Percentiles rank a stretch among this genome's conserved stretches.
These are phyloP conservation scores for Colaptes auratus DNA, from an alignment of 2,113 vertebrate genomes.

Conservation along the genomic window DNA sequence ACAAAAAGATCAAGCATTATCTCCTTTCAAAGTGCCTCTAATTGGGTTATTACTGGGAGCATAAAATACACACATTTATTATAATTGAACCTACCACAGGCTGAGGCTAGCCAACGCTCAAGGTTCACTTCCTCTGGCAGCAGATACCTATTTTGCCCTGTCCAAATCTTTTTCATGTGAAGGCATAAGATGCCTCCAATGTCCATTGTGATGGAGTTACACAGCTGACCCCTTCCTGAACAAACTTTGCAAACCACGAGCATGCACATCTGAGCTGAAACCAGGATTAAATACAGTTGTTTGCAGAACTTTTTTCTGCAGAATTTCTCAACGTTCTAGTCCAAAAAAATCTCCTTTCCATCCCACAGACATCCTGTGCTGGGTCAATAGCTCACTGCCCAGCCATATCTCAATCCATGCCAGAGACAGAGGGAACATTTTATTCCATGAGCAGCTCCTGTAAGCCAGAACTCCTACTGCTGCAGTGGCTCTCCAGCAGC, in stretches of 20 bases:
- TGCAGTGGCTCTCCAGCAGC: background rate
- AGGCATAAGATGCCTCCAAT: background rate
- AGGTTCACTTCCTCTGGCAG: conserved; percentile 8
- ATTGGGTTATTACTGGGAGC: conserved; percentile 32
- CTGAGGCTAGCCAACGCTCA: conserved; percentile 4
- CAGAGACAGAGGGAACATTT: conserved; percentile 34
- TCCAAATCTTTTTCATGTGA: background rate
- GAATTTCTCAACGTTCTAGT: conserved; percentile 10
- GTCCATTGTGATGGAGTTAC: background rate
- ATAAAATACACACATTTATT: conserved; percentile 44
- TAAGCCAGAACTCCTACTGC: background rate
- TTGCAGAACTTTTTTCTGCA: conserved; percentile 23
- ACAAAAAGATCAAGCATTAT: conserved; percentile 37
- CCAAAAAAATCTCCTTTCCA: conserved; percentile 49
- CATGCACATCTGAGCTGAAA: conserved; percentile 24
- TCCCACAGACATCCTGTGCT: conserved; percentile 63
- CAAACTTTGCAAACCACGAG: conserved; percentile 49
- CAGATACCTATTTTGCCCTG: background rate
- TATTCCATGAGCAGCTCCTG: background rate
- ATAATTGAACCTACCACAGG: conserved; percentile 35
- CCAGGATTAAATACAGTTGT: conserved; percentile 23
- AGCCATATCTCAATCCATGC: background rate
- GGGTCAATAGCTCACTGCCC: conserved; percentile 34
- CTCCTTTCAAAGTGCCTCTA: conserved; percentile 53
- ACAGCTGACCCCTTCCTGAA: background rate